Evolutionary conservation across 2,797 vertebrate species (phyloP).

Genomic region (Muscicapa striata): DNA sequence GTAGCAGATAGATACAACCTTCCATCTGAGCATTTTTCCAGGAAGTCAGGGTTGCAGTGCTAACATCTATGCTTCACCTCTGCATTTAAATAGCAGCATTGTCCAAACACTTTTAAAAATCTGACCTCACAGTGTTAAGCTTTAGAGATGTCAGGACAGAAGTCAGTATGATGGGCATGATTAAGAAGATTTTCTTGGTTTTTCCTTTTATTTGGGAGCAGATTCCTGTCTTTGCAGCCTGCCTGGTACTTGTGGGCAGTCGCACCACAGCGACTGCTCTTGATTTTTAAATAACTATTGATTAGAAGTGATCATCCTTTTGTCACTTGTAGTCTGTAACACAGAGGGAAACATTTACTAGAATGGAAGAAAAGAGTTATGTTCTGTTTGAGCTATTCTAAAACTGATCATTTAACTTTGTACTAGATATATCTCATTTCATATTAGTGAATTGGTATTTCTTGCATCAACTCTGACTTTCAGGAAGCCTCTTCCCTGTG

Average conservation of each 20-base stretch:
- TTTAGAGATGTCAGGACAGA: neutral
- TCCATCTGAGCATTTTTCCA: neutral
- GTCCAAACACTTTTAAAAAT: neutral
- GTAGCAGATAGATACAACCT: neutral
- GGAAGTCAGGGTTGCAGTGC: too few relatives aligned
- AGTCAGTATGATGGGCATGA: neutral
- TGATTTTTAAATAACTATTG: neutral
- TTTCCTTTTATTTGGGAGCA: neutral
- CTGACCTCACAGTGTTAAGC: neutral
- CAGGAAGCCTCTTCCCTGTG: neutral
- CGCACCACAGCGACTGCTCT: neutral
- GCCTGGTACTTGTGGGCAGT: neutral
- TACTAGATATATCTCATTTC: neutral
- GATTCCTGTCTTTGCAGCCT: neutral
- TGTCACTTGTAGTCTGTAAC: neutral
- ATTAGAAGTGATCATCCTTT: neutral
- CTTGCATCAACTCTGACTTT: neutral
- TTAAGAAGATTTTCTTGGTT: neutral
- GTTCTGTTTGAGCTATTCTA: neutral
- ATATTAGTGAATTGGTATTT: neutral
- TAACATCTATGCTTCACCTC: neutral
- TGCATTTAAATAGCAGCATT: neutral
- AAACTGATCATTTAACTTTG: neutral
- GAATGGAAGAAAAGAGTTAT: neutral
- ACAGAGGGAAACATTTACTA: neutral